These are phyloP conservation scores for Noctua fimbriata DNA, from an alignment of 2,888 invertebrate genomes.

Conservation along the genomic window DNA sequence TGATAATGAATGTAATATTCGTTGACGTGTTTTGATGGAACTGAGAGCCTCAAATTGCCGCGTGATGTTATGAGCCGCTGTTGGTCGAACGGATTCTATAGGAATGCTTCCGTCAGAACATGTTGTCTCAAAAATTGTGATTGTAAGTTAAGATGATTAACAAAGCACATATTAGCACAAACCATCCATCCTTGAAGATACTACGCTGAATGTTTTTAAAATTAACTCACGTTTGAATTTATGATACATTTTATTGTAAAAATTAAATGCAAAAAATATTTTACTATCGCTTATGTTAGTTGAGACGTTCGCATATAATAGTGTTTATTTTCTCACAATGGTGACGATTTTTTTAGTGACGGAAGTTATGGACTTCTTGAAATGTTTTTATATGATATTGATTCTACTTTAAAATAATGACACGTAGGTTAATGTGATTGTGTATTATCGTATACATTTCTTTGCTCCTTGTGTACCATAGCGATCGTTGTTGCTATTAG, in stretches of 20 bases:
- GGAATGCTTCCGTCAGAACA: slow-evolving; percentile 63
- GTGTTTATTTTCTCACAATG: slow-evolving; percentile 86
- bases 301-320: slow-evolving; percentile 88
- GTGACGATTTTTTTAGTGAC: slow-evolving; percentile 81
- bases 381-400: slow-evolving; percentile 84
- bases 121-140: slow-evolving; percentile 81
- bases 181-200: slow-evolving; percentile 89
- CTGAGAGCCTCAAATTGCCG: slow-evolving; percentile 52
- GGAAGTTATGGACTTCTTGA: slow-evolving; percentile 79
- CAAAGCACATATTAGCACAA: slow-evolving; percentile 90
- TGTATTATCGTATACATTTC: slow-evolving; percentile 77
- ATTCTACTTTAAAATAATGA: slow-evolving; percentile 81
- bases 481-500: slow-evolving; percentile 74
- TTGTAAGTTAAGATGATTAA: slow-evolving; percentile 86
- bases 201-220: slow-evolving; percentile 88
- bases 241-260: slow-evolving; percentile 90
- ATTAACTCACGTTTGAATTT: slow-evolving; percentile 90
- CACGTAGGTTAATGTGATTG: slow-evolving; percentile 76
- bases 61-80: slow-evolving; percentile 54
- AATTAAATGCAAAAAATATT: slow-evolving; percentile 84
- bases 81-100: slow-evolving; percentile 41
- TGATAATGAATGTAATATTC: slow-evolving; percentile 79
- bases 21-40: slow-evolving; percentile 72
- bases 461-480: slow-evolving; percentile 79
- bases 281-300: slow-evolving; percentile 90